Conservation (phyloP, 2,888 invertebrate genomes). For the Drosophila lacicola region DNA sequence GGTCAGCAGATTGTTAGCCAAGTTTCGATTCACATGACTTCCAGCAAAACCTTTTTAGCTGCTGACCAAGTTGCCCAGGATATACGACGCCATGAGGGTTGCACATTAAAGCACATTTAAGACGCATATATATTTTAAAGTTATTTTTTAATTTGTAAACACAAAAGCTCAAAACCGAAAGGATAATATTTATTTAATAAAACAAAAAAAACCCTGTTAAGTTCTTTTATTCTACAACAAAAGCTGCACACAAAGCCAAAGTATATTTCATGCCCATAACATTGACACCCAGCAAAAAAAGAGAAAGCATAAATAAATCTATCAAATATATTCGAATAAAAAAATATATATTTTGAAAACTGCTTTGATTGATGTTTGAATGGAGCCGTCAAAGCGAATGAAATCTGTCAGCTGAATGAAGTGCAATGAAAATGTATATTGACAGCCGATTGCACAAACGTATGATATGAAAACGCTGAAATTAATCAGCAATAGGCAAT, state of each 20-base stretch:
- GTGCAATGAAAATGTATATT: slow-evolving; percentile 5
- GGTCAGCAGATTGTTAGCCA: slow-evolving; percentile 58
- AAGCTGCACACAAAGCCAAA: slow-evolving; percentile 5
- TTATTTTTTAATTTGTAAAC: neutral
- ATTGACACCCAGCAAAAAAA: neutral
- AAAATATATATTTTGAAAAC: slow-evolving; percentile 11
- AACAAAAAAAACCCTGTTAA: neutral
- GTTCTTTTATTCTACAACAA: slow-evolving; percentile 15
- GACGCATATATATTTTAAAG: neutral
- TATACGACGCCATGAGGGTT: neutral
- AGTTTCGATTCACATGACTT: slow-evolving; percentile 12
- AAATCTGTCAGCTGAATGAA: slow-evolving; percentile 29
- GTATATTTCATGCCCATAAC: slow-evolving; percentile 35
- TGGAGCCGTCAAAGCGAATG: slow-evolving; percentile 47
- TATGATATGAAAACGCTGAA: neutral
- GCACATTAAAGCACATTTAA: neutral
- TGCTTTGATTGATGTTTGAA: slow-evolving; percentile 30
- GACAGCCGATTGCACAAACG: slow-evolving; percentile 1
- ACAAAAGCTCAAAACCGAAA: neutral
- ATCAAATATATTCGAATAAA: slow-evolving; percentile 3
- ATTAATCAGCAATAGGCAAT: neutral
- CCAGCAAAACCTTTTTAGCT: slow-evolving; percentile 7
- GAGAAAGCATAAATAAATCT: slow-evolving; percentile 10
- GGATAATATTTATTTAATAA: slow-evolving; percentile 4
- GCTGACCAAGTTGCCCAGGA: slow-evolving; percentile 4